Conservation (phyloP, 1,140 invertebrate genomes). For the Vollenhovia emeryi region DNA sequence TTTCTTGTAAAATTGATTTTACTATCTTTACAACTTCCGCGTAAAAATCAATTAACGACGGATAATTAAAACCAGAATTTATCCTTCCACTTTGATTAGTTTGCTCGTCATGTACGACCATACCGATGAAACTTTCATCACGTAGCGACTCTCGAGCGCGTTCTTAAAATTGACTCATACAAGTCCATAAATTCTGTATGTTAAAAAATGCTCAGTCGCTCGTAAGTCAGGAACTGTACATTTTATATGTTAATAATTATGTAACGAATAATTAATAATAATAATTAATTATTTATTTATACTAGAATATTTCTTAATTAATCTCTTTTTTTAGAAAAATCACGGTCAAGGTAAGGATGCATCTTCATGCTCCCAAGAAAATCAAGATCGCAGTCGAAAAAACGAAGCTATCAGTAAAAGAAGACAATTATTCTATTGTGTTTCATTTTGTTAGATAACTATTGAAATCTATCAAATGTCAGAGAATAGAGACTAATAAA, state of each 20-base stretch:
- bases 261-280: neutral
- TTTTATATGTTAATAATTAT: neutral
- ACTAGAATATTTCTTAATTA: neutral
- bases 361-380: neutral
- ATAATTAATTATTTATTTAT: neutral
- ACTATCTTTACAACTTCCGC: conserved; percentile 2
- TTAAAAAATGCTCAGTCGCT: neutral
- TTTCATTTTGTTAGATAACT: neutral
- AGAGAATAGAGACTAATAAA: neutral
- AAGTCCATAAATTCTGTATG: neutral
- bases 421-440: neutral
- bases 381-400: neutral
- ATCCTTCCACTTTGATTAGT: conserved; percentile 10
- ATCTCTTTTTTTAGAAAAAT: neutral
- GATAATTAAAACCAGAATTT: neutral
- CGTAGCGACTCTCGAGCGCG: neutral
- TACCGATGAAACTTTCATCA: neutral
- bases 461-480: neutral
- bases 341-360: neutral
- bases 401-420: neutral
- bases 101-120: neutral
- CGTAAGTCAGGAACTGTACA: neutral
- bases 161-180: neutral
- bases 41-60: conserved; percentile 25
- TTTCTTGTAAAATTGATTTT: conserved; percentile 20